phyloP scores from a whole-genome alignment of 1,140 invertebrate species.

The Lerema accius region DNA sequence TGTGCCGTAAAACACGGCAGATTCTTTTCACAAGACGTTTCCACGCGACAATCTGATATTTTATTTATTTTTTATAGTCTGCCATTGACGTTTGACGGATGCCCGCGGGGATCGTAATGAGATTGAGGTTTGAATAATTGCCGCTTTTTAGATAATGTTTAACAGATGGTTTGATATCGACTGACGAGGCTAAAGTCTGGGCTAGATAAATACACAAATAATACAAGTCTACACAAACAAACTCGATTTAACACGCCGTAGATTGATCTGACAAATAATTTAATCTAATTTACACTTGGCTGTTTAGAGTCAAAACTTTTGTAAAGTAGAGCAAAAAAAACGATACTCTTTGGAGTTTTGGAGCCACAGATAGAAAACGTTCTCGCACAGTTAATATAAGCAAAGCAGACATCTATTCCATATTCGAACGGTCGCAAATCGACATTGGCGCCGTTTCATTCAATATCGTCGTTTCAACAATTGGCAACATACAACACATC shows the following conservation, averaged over 20 bases:
- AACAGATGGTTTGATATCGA: constrained; percentile 27
- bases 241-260: constrained; percentile 1
- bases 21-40: constrained; percentile 53
- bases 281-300: constrained; percentile 20
- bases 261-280: constrained; percentile 15
- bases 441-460: constrained; percentile 32
- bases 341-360: no score
- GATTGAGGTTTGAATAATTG: constrained; percentile 58
- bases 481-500: constrained; percentile 32
- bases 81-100: constrained; percentile 72
- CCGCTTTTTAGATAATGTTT: constrained; percentile 33
- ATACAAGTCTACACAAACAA: constrained; percentile 22
- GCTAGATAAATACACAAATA: constrained; percentile 22
- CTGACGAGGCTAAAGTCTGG: constrained; percentile 14
- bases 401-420: constrained; percentile 32
- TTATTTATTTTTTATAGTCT: constrained; percentile 76
- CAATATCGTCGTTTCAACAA: constrained; percentile 30
- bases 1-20: constrained; percentile 41
- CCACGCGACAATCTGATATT: constrained; percentile 71
- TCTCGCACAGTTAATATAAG: constrained; percentile 18
- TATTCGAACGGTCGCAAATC: constrained; percentile 33
- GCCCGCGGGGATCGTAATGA: constrained; percentile 42
- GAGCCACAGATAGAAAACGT: not conserved
- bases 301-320: constrained; percentile 13
- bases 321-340: not conserved